Base-by-base conservation (phyloP, 1,140 invertebrate species). In the Aphelinus certus region DNA sequence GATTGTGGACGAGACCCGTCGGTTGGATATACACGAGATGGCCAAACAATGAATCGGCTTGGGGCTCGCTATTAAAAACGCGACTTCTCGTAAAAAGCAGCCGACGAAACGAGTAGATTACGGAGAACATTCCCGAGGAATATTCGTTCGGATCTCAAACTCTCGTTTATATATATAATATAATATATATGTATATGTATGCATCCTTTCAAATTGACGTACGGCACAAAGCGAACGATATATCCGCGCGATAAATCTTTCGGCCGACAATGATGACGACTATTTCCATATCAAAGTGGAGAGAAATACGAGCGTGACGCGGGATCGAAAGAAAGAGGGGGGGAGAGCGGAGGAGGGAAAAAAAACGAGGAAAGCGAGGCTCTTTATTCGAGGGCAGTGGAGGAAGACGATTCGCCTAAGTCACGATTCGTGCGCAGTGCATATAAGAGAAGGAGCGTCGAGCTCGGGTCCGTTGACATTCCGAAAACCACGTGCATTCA, bases 401-500 rank as follows among this genome's bases (percentile, higher is more conserved):
- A 6, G 51, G 4, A 53, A 6, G 51, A 42, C 58, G 58, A 53
- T 63, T 55, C 53, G 3, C 70, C 61, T 45, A 55, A 65, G 62
- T 72, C 70, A 65, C 61, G 62, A 64, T 73, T 60, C 56, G 42
- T 60, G n/a, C 7, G 45, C 2, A 9, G 4, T 61, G 9, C 45
- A 47, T 10, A 62, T 26, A 63, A 5, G 65, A 53, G 58, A 55
- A 53, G 1, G 58, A 71, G 42, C 58, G 48, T 66, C 46, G 51
- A 9, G 46, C 53, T 60, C 10, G 65, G 47, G 65, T 68, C 42
- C 72, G 57, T 69, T 75, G 66, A 75, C 66, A 64, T 69, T 69
- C 46, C 46, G 51, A 64, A 68, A 69, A 63, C 65, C 66, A 69
- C 73, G 73, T 69, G 73, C 53, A 75, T 75, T 75, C 73, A 56